These are phyloP conservation scores for Clanis bilineata DNA, from an alignment of 2,888 invertebrate genomes.

Conservation along the genomic window DNA sequence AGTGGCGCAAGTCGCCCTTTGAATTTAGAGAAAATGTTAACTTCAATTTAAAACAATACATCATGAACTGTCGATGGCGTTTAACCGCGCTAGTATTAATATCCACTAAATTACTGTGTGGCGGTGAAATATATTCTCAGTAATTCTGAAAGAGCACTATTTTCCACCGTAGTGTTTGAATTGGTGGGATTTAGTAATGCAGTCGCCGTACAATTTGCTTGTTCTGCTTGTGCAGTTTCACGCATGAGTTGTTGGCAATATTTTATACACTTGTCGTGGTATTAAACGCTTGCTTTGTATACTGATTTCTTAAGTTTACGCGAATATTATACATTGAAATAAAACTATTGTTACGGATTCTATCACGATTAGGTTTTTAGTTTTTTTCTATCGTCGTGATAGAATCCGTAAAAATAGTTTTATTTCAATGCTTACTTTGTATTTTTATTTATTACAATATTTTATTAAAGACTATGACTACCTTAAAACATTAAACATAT, in stretches of 20 bases:
- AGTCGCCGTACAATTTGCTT: neutral
- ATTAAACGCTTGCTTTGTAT: neutral
- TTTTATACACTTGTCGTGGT: constrained; percentile 2
- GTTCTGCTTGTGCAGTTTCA: neutral
- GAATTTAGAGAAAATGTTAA: too few species aligned
- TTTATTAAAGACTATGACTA: too few species aligned
- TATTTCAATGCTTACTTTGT: neutral
- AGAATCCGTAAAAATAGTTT: neutral
- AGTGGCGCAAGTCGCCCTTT: too few species aligned
- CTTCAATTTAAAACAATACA: neutral
- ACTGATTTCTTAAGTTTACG: neutral
- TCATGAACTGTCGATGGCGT: neutral
- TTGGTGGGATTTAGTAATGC: neutral
- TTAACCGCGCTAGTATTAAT: neutral
- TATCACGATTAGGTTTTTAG: too few species aligned
- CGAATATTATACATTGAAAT: too few species aligned
- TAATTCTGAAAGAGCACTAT: neutral
- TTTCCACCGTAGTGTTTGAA: neutral
- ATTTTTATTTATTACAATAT: neutral
- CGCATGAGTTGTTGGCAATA: constrained; percentile 18
- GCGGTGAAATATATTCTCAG: neutral
- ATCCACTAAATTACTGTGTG: neutral
- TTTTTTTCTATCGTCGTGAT: too few species aligned
- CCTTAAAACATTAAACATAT: too few species aligned
- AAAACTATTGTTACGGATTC: too few species aligned